Percentiles rank a stretch among this genome's conserved stretches.
phyloP scores from a whole-genome alignment of 37 sponge, comb jelly and placozoan species.

The Cliona cf. orientalis region DNA sequence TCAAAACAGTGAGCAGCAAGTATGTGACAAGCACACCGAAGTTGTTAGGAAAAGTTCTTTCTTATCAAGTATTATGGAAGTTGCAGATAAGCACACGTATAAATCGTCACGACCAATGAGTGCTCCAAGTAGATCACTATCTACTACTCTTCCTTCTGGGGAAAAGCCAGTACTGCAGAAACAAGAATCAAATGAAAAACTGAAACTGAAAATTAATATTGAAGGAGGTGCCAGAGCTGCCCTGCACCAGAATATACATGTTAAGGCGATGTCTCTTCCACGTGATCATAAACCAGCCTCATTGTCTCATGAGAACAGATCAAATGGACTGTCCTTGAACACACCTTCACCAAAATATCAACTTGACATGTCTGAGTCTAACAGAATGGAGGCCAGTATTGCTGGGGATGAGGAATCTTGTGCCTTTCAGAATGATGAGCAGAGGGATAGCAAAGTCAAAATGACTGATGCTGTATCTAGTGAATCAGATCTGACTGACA shows the following conservation, averaged over 20 bases:
- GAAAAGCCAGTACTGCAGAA: no score
- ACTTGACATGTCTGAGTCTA: no score
- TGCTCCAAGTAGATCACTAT: slow-evolving; percentile 23
- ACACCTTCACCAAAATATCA: neutral
- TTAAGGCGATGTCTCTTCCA: slow-evolving; percentile 37
- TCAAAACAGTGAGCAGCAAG: no score
- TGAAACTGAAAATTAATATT: slow-evolving; percentile 6
- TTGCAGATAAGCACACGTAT: neutral
- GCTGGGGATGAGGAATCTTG: no score
- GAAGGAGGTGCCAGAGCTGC: slow-evolving; percentile 33
- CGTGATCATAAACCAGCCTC: slow-evolving; percentile 5
- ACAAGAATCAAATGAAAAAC: no score
- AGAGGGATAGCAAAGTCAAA: no score
- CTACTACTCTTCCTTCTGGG: no score
- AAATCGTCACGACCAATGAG: slow-evolving; percentile 15
- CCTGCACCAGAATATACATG: neutral
- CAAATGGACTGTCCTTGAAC: neutral
- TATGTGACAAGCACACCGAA: neutral
- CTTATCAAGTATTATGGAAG: slow-evolving; percentile 1
- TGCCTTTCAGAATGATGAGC: no score
- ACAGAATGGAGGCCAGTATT: no score
- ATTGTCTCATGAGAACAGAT: neutral
- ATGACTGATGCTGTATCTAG: neutral
- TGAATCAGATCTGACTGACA: neutral
- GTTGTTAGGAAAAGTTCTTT: neutral